Base-by-base conservation (phyloP, 2,888 invertebrate genomes). In the Neoitamus cyanurus region DNA sequence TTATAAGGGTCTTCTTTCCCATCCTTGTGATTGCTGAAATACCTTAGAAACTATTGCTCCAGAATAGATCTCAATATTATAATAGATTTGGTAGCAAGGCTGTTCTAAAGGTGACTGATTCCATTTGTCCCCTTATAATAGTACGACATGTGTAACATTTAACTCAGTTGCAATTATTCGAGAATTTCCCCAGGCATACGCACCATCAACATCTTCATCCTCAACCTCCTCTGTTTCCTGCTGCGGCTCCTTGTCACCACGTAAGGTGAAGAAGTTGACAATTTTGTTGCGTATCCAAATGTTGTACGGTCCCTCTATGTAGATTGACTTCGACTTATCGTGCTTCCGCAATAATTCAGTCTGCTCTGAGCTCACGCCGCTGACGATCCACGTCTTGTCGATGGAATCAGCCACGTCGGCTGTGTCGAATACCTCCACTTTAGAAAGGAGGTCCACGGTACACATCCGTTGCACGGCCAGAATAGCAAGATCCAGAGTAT, bases 361-460 rank as follows among this genome's bases (percentile, higher is more conserved):
- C 89, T 99, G 99, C 0, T 92, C 92, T 7, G 93, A 93, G 90
- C 97, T 96, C 90, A 97, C 97, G 0, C 95, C 96, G 89, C 96
- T 97, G 0, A 97, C 95, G 87, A 99, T 94, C 97, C 98, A 99
- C 0, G 98, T 98, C 88, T 97, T 94, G 88, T 98, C 98, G 58
- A 95, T 89, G 0, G 96, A 93, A 88, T 96, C 95, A 87, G 94
- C 93, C 83, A 97, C 92, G 87, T 95, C 94, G 88, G 88, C 90
- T 88, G 95, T 94, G 90, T 95, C 91, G 91, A 93, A 96, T 83
- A 94, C 91, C 7, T 92, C 92, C 42, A 97, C 90, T 87, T 93
- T 92, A 25, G 94, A 95, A 86, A 94, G 93, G 3, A 94, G 90
- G 92, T 99, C 99, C 0, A 96, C 95, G 83, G 95, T 95, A 69